Conservation (phyloP, 1,140 invertebrate species). For the Camponotus floridanus region DNA sequence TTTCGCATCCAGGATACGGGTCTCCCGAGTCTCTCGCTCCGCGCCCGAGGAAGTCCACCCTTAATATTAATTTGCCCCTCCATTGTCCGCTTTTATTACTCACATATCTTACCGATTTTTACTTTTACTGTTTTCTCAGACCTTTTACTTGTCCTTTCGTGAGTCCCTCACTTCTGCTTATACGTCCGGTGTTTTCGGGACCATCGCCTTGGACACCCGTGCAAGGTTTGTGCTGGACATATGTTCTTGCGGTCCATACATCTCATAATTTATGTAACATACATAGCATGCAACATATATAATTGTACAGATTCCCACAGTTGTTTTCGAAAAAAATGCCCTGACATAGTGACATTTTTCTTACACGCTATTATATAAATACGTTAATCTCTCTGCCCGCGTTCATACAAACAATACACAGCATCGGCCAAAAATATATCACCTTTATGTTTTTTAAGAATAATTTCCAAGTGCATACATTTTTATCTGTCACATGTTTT, state of each 20-base stretch:
- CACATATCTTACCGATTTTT: slow-evolving; percentile 82
- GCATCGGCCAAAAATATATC: too few relatives aligned
- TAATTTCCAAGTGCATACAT: too few relatives aligned
- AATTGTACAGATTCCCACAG: slow-evolving; percentile 45
- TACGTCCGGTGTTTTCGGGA: slow-evolving; percentile 21
- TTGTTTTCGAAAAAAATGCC: neutral
- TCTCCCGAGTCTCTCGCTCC: slow-evolving; percentile 46
- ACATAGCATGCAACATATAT: neutral
- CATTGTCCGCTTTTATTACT: slow-evolving; percentile 85
- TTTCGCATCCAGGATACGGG: slow-evolving; percentile 30
- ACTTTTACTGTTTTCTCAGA: slow-evolving; percentile 66
- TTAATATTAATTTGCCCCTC: slow-evolving; percentile 85
- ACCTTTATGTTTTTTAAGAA: too few relatives aligned
- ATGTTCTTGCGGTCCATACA: slow-evolving; percentile 5
- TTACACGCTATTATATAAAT: neutral
- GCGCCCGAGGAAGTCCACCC: slow-evolving; percentile 67
- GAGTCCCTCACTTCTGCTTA: slow-evolving; percentile 25
- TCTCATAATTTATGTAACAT: slow-evolving; percentile 30
- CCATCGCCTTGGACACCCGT: slow-evolving; percentile 16
- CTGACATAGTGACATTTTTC: neutral
- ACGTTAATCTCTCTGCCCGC: too few relatives aligned
- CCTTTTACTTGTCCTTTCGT: slow-evolving; percentile 42
- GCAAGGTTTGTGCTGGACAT: neutral
- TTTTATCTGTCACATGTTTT: too few relatives aligned
- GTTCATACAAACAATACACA: too few relatives aligned